These are phyloP conservation scores for Sericinus montela DNA, from an alignment of 2,888 invertebrate species.

Conservation along the genomic window DNA sequence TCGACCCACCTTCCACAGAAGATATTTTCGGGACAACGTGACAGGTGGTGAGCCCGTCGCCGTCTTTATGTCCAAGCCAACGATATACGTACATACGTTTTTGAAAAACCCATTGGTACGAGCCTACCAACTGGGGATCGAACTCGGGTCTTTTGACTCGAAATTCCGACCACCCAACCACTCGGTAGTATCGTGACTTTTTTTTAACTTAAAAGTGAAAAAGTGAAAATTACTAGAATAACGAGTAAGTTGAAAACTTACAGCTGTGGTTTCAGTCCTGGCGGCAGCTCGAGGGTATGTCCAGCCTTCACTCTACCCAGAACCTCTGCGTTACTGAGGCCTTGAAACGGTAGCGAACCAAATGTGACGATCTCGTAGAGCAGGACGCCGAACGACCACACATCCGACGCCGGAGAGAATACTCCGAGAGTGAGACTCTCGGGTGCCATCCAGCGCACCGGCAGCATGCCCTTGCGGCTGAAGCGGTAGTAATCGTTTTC, in stretches of 20 bases:
- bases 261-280: slow-evolving; percentile 88
- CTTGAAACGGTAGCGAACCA: slow-evolving; percentile 94
- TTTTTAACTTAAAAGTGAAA: too few species aligned
- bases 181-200: too few species aligned
- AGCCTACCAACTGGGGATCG: too few species aligned
- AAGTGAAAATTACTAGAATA: too few species aligned
- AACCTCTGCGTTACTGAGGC: slow-evolving; percentile 91
- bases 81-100: too few species aligned
- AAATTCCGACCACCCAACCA: too few species aligned
- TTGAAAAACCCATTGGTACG: too few species aligned
- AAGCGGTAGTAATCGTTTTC: slow-evolving; percentile 95
- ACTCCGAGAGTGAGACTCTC: slow-evolving; percentile 90
- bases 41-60: too few species aligned
- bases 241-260: slow-evolving; percentile 71
- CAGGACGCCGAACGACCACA: slow-evolving; percentile 94
- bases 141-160: too few species aligned
- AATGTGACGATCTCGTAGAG: slow-evolving; percentile 94
- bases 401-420: slow-evolving; percentile 92
- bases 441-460: slow-evolving; percentile 96
- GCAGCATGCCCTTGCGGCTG: slow-evolving; percentile 91
- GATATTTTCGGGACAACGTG: too few species aligned
- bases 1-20: too few species aligned
- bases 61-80: too few species aligned
- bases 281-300: slow-evolving; percentile 85
- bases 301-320: slow-evolving; percentile 88